Conservation (phyloP, 2,113 vertebrate species). For the Catagonus wagneri region DNA sequence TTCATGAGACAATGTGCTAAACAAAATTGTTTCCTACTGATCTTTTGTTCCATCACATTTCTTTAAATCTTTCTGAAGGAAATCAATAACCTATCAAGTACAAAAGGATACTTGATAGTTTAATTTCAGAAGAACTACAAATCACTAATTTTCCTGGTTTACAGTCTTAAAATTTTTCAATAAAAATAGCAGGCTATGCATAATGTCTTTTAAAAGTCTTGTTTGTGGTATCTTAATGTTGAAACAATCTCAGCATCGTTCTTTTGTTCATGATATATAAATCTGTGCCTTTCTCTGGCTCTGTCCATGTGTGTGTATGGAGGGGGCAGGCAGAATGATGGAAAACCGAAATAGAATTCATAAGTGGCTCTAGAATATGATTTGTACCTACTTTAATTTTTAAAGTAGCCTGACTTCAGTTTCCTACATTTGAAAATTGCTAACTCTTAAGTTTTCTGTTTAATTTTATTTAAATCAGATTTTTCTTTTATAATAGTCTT, state of each 20-base stretch:
- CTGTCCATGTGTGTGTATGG: background rate
- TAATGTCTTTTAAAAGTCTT: background rate
- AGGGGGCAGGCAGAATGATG: background rate
- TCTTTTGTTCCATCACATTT: constrained; percentile 70
- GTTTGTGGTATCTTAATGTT: background rate
- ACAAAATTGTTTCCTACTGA: constrained; percentile 73
- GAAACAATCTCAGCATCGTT: background rate
- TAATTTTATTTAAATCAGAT: background rate
- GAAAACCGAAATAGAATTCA: background rate
- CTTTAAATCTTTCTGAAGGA: constrained; percentile 69
- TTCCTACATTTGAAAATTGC: background rate
- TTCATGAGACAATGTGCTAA: constrained; percentile 76
- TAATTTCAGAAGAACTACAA: constrained; percentile 87
- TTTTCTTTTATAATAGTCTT: background rate
- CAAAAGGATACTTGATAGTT: constrained; percentile 90
- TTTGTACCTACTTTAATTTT: background rate
- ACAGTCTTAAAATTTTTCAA: constrained; percentile 32
- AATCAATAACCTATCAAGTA: constrained; percentile 93
- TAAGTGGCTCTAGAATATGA: background rate
- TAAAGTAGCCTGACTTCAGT: background rate
- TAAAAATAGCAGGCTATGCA: background rate
- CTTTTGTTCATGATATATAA: background rate
- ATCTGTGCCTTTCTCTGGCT: background rate
- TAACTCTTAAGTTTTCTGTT: background rate
- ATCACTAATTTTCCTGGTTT: constrained; percentile 83